These are phyloP conservation scores for Drosophila nigrodunni DNA, from an alignment of 1,140 invertebrate genomes.

Conservation along the genomic window DNA sequence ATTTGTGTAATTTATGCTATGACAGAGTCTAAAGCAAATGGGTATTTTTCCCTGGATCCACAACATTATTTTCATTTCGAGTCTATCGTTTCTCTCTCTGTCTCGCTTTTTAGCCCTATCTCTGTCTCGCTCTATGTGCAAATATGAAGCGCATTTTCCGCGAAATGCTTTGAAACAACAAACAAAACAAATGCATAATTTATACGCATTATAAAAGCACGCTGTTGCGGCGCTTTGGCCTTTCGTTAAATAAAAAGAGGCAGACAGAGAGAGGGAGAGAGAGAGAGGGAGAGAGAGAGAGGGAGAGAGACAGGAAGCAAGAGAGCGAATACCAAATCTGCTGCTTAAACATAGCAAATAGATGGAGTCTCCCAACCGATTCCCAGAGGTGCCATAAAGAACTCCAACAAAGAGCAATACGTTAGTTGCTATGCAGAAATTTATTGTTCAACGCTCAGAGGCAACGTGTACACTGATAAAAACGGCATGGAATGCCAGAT, in stretches of 20 bases:
- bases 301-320: background rate
- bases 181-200: constrained; percentile 57
- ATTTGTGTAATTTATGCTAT: constrained; percentile 40
- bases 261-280: background rate
- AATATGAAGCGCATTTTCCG: constrained; percentile 48
- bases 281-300: background rate
- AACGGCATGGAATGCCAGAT: too few relatives aligned
- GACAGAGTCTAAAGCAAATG: constrained; percentile 33
- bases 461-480: constrained; percentile 3
- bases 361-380: constrained; percentile 11
- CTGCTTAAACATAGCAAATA: constrained; percentile 35
- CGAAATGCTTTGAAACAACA: constrained; percentile 50
- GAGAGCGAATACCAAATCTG: constrained; percentile 25
- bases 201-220: constrained; percentile 47
- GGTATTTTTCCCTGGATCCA: background rate
- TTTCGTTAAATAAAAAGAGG: constrained; percentile 3
- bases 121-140: constrained; percentile 10
- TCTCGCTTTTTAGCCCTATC: background rate
- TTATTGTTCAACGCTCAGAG: constrained; percentile 65
- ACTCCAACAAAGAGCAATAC: constrained; percentile 52
- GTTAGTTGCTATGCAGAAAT: constrained; percentile 56
- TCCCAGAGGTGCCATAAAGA: constrained; percentile 71
- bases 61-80: constrained; percentile 11
- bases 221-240: constrained; percentile 13
- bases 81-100: background rate